Evolutionary conservation across 2,888 invertebrate species (phyloP).

Genomic region (Temnothorax unifasciatus): DNA sequence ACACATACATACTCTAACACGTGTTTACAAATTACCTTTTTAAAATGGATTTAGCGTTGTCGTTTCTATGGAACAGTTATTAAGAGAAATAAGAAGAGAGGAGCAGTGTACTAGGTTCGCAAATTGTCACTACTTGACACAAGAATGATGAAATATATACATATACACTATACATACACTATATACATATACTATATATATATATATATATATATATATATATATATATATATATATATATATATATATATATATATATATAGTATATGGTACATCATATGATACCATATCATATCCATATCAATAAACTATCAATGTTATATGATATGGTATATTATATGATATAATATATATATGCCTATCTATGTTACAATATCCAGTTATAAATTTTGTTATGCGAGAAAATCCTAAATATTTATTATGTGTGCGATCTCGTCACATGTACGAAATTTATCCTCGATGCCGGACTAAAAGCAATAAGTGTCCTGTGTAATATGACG

Average conservation of each 20-base stretch:
- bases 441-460: constrained; percentile 61
- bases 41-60: constrained; percentile 74
- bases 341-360: constrained; percentile 30
- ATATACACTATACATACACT: neutral
- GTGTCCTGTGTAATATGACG: constrained; percentile 25
- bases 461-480: constrained; percentile 49
- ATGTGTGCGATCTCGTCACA: constrained; percentile 52
- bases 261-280: too few relatives aligned
- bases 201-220: neutral
- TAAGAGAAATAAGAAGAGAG: constrained; percentile 11
- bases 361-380: constrained; percentile 62
- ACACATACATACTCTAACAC: constrained; percentile 22
- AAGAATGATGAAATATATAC: constrained; percentile 1
- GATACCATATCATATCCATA: too few relatives aligned
- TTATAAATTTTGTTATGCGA: constrained; percentile 65
- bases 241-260: constrained; percentile 16
- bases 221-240: neutral
- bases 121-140: constrained; percentile 2
- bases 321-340: too few relatives aligned
- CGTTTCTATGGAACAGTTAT: constrained; percentile 73
- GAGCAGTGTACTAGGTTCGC: neutral
- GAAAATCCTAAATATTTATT: constrained; percentile 65
- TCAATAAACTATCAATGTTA: too few relatives aligned
- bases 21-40: constrained; percentile 71
- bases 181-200: too few relatives aligned